Evolutionary conservation across 2,113 vertebrate species (phyloP), one percentile per base, ranked within the genome.

Genomic region (Atrichornis clamosus): DNA sequence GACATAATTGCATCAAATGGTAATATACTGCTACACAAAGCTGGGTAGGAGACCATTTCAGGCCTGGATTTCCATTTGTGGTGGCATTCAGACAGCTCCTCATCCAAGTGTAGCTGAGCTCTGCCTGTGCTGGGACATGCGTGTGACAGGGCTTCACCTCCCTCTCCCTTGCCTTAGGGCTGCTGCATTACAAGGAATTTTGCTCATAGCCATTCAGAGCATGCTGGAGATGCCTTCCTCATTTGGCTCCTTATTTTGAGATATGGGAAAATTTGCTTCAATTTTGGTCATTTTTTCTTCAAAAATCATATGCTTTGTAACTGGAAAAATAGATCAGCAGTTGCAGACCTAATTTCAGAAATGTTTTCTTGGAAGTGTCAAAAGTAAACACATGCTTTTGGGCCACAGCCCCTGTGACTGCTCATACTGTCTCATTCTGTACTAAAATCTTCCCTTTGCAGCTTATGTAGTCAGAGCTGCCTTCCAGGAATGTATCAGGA

Each of bases 1-100:
- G 55, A 90, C 84, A 92, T 95, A 96, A 96, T 94, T 96, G 65
- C 68, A 94, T 91, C 50, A 90, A 93, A 93, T 95, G 76, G 91
- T 82, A 89, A 89, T 72, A 74, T 59, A n/a, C 22, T 90, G 82
- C 68, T 80, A 41, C 44, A 70, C 78, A 91, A 93, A 93, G 50
- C 85, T 81, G 74, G 79, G 87, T 63, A 89, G 32, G 49, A 83
- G 52, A 80, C 44, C 20, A 17, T 85, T 92, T 76, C 39, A 73
- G 52, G 81, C 27, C 16, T 77, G 67, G 10, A 18, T 90, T 84
- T 92, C 49, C 58, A 62, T 62, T 89, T 64, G 52, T 44, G 75
- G 21, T 52, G 56, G 37, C 33, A 41, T 89, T 78, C 69, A 80
- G 63, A 24, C 28, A 73, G 30, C 28, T 70, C 10, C 26, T 92